These are phyloP conservation scores for Dipodomys spectabilis DNA, from an alignment of 2,113 vertebrate species.

Conservation along the genomic window DNA sequence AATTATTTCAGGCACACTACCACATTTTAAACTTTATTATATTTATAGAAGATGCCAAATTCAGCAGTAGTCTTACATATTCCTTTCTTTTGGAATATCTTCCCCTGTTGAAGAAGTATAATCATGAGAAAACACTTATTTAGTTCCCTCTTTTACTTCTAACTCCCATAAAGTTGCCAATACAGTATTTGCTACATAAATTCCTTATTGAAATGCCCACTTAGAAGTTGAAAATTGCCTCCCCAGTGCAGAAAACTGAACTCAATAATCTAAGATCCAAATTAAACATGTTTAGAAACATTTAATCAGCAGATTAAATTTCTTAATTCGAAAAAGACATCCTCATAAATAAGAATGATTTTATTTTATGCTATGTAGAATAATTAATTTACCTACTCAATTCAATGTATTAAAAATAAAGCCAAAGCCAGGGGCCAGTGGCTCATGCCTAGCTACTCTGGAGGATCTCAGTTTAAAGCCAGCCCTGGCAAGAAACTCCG, in stretches of 20 bases:
- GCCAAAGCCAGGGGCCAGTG: too few relatives aligned
- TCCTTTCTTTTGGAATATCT: background rate
- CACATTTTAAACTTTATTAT: background rate
- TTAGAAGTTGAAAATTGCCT: background rate
- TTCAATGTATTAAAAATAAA: conserved; percentile 16
- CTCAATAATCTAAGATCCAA: background rate
- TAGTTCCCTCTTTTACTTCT: background rate
- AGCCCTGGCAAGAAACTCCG: too few relatives aligned
- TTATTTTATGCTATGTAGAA: background rate
- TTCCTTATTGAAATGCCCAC: background rate
- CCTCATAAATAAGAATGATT: background rate
- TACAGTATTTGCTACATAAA: background rate
- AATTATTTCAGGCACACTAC: background rate
- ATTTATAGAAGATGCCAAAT: background rate
- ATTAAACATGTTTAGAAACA: conserved; percentile 10
- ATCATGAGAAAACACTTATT: background rate
- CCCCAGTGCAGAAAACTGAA: background rate
- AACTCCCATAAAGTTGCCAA: background rate
- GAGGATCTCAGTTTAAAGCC: too few relatives aligned
- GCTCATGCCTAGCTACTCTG: too few relatives aligned
- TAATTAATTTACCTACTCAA: background rate
- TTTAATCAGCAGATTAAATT: background rate
- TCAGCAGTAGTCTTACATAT: background rate
- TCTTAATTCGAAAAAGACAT: background rate
- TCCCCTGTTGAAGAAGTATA: background rate